Conservation (phyloP, 2,888 invertebrate species). For the Drosophila lacicola region DNA sequence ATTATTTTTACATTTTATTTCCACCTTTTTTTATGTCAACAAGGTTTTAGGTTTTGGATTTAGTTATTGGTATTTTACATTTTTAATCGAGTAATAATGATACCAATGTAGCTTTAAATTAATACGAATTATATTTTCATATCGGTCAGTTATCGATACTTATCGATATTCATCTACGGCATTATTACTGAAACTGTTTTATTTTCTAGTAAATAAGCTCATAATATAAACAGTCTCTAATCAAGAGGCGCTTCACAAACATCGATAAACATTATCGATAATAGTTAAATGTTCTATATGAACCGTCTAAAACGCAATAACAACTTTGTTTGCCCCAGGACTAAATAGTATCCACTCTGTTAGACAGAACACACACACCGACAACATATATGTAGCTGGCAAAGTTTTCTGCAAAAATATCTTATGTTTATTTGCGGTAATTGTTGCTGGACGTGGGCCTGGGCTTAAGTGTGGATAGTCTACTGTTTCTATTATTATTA, state of each 20-base stretch:
- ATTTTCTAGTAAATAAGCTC: background rate
- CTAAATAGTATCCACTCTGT: background rate
- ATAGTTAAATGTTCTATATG: background rate
- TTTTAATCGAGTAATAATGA: too few relatives aligned
- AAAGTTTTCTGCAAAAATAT: slow-evolving; percentile 20
- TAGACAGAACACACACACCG: background rate
- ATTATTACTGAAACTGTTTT: background rate
- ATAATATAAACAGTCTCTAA: background rate
- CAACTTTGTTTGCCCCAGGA: background rate
- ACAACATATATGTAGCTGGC: background rate
- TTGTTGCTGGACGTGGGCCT: background rate
- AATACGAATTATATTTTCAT: too few relatives aligned
- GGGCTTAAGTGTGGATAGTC: background rate
- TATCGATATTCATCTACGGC: background rate
- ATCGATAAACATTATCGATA: background rate
- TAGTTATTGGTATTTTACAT: background rate
- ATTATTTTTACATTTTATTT: too few relatives aligned
- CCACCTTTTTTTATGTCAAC: too few relatives aligned
- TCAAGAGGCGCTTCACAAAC: background rate
- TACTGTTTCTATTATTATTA: slow-evolving; percentile 1
- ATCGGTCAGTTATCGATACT: background rate
- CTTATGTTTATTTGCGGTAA: slow-evolving; percentile 27
- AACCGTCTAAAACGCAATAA: background rate
- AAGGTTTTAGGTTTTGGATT: too few relatives aligned
- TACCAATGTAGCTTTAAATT: too few relatives aligned